Conservation (phyloP, 2,113 vertebrate species). For the Sula dactylatra region DNA sequence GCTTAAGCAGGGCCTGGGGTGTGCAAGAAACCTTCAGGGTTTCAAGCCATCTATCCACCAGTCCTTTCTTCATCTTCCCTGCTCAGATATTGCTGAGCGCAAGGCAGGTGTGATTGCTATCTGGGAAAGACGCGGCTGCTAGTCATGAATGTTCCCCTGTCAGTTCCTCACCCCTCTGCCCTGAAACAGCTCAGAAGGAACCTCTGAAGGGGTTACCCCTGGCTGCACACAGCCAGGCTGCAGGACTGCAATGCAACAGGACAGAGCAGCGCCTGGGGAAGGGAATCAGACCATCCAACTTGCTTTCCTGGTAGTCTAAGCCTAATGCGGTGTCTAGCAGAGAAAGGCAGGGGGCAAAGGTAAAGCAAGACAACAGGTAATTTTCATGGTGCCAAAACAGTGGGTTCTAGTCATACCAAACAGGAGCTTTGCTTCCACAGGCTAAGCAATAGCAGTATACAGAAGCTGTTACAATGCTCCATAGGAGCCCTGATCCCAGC, state of each 20-base stretch:
- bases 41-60: neutral
- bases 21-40: neutral
- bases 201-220: neutral
- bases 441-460: rapidly evolving
- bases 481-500: neutral
- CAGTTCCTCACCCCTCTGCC: neutral
- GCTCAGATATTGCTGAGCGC: neutral
- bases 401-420: neutral
- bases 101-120: neutral
- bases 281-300: neutral
- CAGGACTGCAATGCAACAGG: neutral
- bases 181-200: neutral
- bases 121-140: neutral
- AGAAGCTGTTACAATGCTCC: neutral
- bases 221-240: neutral
- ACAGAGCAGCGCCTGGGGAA: neutral
- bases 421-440: neutral
- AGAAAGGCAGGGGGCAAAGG: neutral
- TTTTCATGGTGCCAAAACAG: neutral
- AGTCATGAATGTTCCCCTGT: neutral
- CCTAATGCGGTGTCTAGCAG: neutral
- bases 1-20: neutral
- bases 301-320: neutral
- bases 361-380: neutral
- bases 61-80: neutral